Base-by-base conservation (phyloP, 2,888 invertebrate species). In the Eilema caniola region DNA sequence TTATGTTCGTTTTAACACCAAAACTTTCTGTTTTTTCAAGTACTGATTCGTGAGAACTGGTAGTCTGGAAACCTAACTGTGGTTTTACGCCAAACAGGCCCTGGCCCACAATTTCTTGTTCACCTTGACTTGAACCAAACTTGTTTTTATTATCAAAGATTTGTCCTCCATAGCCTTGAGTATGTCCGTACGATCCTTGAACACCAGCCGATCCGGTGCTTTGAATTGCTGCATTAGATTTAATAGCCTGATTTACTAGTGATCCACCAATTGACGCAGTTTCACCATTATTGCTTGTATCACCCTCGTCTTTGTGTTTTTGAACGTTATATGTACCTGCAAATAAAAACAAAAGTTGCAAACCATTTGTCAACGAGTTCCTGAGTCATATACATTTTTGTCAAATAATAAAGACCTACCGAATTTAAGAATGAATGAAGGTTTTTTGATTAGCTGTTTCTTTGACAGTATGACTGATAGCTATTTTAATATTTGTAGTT, bases 271-370 rank as follows among this genome's bases (percentile, higher is more conserved):
- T 79, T 56, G 82, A 83, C 71, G 83, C 84, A 79, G 16, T 0
- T 62, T 81, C 86, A 77, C 78, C 85, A 76, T 86, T 88, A 79
- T 71, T 75, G 71, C 83, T 87, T 77, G 89, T 84, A 89, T 92
- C 91, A 79, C 88, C 86, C 79, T 85, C 92, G 61, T 86, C 85
- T 91, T 95, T 94, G 90, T 95, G 92, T 81, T 92, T 94, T 82
- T 90, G 88, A 76, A 92, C 89, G 76, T 93, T 90, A 87, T 95
- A 95, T 73, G 94, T 92, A 89, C 95, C 95, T 95, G 93, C 84
- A 92, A 95, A 91, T 91, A 90, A 93, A 93, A 95, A 94, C 78
- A 93, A 95, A 95, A 95, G 93, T 92, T 88, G 86, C 88, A 70
- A 84, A 84, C 86, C 83, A 93, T 94, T 93, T 91, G 89, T 93